Base-by-base conservation (phyloP, 2,113 vertebrate species). In the Nibea coibor region DNA sequence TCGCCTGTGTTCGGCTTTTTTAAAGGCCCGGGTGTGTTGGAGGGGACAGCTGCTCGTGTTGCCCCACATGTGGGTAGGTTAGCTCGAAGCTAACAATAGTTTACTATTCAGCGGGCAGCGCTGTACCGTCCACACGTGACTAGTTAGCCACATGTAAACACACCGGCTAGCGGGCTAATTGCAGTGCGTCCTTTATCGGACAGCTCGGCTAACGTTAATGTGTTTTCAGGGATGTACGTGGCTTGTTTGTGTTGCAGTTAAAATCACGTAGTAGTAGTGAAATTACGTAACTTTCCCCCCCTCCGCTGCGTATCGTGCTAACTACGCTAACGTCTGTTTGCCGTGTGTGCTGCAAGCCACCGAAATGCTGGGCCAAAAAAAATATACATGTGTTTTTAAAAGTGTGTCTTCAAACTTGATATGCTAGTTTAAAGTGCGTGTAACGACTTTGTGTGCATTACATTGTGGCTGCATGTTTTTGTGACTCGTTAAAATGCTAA, bases 111-210 rank as follows among this genome's bases (percentile, higher is more conserved):
- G 78, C 66, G 75, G 72, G 64, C 20, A 64, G 53, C 22, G 31
- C 48, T 12, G 14, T 8, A 14, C 10, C 17, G n/a, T 24, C 56
- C 2, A 63, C 91, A 93, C 86, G 92, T 93, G 92, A 91, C 81
- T 16, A 67, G 82, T 56, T 87, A 85, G 76, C 91, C 78, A 59
- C 87, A 91, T 88, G 93, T 93, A 94, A 94, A 93, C 92, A 94
- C 63, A 71, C 3, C 48, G 62, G 87, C 80, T 89, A 90, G 62
- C 47, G 3, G 1, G 80, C 84, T 84, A 88, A 71, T 16, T 0
- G 2, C 0, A 4, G 19, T 43, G 35, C 6, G 20, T 39, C 72
- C 28, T 45, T 87, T 72, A 57, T 69, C 79, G 70, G 81, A 82
- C 78, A 69, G 42, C 14, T 17, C 10, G 1, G 16, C 16, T 7